Evolutionary conservation across 2,888 invertebrate species (phyloP), one percentile per base, ranked within the genome.

Genomic region (Synanthedon vespiformis): DNA sequence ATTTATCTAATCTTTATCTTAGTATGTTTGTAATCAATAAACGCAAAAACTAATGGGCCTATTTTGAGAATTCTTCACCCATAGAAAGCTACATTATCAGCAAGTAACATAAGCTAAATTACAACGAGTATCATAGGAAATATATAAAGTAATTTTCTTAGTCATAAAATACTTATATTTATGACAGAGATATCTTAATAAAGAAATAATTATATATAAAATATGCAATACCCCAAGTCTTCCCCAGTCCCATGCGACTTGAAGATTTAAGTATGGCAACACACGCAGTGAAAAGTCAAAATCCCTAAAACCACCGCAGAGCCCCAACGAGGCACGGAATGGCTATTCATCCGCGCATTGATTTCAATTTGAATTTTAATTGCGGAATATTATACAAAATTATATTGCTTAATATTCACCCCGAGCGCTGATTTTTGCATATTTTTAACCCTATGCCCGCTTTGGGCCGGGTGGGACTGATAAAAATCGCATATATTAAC

Each of bases 291-390:
- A 44, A 44, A 44, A 13, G 44, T 44, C 44, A 44, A 44, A 44
- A 44, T 44, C 44, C 51, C 54, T 49, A 53, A 49, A 49, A 48
- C 51, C 52, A 54, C 52, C 54, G 41, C 55, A 53, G 49, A 40
- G 52, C 58, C 55, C 55, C 52, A 48, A 52, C 52, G 51, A 50
- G 57, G 54, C 49, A 44, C 63, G 56, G 57, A 62, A 65, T 58
- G 65, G 56, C 64, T 74, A 73, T 77, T 78, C 80, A 76, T 72
- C 72, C 77, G 72, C 72, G 83, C 87, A 87, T 87, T 87, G 88
- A 86, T 88, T 88, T 88, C 88, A 88, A 88, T 88, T 88, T 88
- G 79, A 87, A 88, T 86, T 85, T 88, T 88, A 88, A 88, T 88
- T 85, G 86, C 67, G 72, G 80, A 84, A 87, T 88, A 88, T 88